Evolutionary conservation across 2,797 vertebrate genomes (phyloP).

Genomic region (Mormyrops attenuatus): DNA sequence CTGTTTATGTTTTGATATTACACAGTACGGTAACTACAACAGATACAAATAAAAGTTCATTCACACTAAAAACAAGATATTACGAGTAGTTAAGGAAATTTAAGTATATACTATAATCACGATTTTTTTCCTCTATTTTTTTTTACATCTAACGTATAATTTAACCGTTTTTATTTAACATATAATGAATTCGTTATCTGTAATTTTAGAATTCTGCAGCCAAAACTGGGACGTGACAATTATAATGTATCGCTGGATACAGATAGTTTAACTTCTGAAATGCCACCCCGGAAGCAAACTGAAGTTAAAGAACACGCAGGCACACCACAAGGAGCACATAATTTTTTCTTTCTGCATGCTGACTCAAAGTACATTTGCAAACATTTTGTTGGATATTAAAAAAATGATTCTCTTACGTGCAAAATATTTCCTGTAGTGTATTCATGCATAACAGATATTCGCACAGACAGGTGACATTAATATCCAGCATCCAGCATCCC

Average conservation of each 20-base stretch:
- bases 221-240: neutral
- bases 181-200: neutral
- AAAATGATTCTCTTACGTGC: neutral
- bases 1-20: neutral
- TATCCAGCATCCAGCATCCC: neutral
- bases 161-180: neutral
- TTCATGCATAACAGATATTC: neutral
- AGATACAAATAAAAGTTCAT: neutral
- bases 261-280: constrained; percentile 16
- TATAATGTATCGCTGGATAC: neutral
- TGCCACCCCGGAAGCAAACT: constrained; percentile 1
- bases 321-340: neutral
- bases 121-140: neutral
- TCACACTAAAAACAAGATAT: neutral
- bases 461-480: neutral
- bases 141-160: neutral
- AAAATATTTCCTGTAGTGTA: neutral
- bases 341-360: neutral
- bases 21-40: neutral
- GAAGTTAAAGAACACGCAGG: constrained; percentile 1
- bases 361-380: neutral
- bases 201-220: neutral
- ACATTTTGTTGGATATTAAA: neutral
- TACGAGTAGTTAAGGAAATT: neutral
- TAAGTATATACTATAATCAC: neutral